Evolutionary conservation across 1,140 invertebrate genomes (phyloP), one percentile per base, ranked within the genome.

Genomic region (Cotesia chilonis): DNA sequence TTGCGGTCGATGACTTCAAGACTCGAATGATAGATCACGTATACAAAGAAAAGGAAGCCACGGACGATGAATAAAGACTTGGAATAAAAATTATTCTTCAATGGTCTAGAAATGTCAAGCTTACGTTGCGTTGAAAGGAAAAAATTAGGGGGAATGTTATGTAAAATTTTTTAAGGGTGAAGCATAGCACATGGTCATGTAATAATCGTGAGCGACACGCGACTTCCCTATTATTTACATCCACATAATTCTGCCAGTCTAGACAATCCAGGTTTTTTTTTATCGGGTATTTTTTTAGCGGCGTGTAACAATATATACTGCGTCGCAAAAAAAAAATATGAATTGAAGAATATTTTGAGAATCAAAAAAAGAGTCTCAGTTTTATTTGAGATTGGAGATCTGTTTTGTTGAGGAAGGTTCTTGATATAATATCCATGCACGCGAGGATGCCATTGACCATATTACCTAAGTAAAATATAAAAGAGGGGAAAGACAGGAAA

Each of bases 121-220:
- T 4, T 28, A 17, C n/a, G 28, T 10, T 38, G n/a, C 14, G n/a
- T 20, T 28, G 36, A 64, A 37, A 10, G 65, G 54, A 60, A 69
- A 70, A 41, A 14, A 20, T 60, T 47, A 41, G n/a, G 14, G 61
- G 54, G 38, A 51, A 28, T 5, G n/a, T 67, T 75, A 71, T 69
- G 47, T 47, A 52, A 71, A 75, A 75, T 65, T 55, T 35, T 38
- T 51, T 28, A 6, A n/a, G 71, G 67, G 70, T 54, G 67, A 20
- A 55, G 52, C 55, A 73, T 52, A 63, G 61, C 70, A 70, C 68
- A 73, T 67, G 68, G 47, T 54, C 64, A 73, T 68, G 71, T 64
- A n/a, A 71, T 73, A 75, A 75, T 75, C 74, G 61, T 73, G 71
- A 73, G 9, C 5, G 47, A 63, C 74, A 75, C 71, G 74, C 74